Evolutionary conservation across 2,113 vertebrate species (phyloP).

Genomic region (Anarhynchus alexandrinus): DNA sequence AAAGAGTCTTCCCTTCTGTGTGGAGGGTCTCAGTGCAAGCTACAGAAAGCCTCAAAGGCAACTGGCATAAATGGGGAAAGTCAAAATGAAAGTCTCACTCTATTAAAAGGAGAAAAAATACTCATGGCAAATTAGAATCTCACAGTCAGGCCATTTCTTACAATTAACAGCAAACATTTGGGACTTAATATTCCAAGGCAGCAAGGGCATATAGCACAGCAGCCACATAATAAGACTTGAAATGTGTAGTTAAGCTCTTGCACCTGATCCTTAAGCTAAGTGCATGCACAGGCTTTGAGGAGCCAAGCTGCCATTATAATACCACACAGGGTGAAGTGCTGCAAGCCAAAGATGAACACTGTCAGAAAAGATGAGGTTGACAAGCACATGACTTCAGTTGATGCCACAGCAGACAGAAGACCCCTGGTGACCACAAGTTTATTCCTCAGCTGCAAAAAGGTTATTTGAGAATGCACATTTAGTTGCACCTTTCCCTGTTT

Average conservation of each 20-base stretch:
- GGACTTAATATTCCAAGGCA: background rate
- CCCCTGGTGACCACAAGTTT: background rate
- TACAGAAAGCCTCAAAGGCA: slow-evolving; percentile 37
- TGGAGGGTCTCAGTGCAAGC: background rate
- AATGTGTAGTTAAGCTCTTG: background rate
- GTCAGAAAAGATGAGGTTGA: background rate
- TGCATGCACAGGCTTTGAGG: background rate
- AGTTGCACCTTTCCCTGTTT: background rate
- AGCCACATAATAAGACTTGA: background rate
- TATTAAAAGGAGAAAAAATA: background rate
- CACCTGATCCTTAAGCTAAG: background rate
- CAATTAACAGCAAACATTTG: background rate
- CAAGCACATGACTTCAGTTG: background rate
- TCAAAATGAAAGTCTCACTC: background rate
- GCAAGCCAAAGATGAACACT: background rate
- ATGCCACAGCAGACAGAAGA: background rate
- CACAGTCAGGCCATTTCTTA: background rate
- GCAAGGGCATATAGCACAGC: background rate
- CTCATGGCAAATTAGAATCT: background rate
- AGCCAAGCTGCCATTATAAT: background rate
- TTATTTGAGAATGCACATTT: background rate
- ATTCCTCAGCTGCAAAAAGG: background rate
- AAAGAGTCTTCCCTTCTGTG: background rate
- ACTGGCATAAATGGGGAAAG: background rate
- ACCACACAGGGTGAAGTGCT: background rate